A percentile compares a stretch with the other conserved stretches of the same genome.
Conservation (phyloP, 2,113 vertebrate genomes). For the Paedocypris sp. region DNA sequence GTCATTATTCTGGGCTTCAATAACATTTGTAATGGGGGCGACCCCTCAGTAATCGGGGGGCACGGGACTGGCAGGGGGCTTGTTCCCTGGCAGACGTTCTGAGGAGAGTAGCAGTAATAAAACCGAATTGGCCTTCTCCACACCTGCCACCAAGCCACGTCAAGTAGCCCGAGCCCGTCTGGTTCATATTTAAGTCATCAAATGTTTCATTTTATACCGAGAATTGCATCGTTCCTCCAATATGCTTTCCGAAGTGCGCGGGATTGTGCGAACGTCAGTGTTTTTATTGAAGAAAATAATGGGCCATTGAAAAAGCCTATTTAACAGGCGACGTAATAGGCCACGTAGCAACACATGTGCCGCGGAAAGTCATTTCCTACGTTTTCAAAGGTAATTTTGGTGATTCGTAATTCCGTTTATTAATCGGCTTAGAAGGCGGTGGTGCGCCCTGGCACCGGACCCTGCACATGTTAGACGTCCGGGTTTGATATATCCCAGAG, state of each 20-base stretch:
- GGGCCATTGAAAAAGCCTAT: conserved; percentile 65
- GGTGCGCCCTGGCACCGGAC: conserved; percentile 32
- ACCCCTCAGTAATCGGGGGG: conserved; percentile 25
- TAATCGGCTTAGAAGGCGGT: conserved; percentile 48
- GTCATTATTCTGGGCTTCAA: conserved; percentile 23
- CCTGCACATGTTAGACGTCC: neutral
- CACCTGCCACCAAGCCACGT: conserved; percentile 58
- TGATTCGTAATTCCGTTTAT: conserved; percentile 49
- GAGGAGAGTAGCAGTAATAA: conserved; percentile 53
- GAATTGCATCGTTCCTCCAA: conserved; percentile 58
- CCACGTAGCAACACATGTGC: conserved; percentile 67
- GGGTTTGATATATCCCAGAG: neutral
- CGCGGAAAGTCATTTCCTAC: conserved; percentile 57
- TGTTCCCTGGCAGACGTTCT: conserved; percentile 62
- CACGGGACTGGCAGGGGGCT: conserved; percentile 33
- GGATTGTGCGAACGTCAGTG: conserved; percentile 53
- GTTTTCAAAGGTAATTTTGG: conserved; percentile 53
- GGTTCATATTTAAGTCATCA: conserved; percentile 65
- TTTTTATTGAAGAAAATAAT: conserved; percentile 72
- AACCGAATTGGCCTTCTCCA: conserved; percentile 59
- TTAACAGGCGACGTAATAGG: conserved; percentile 70
- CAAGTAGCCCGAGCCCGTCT: conserved; percentile 42
- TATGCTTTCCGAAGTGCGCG: conserved; percentile 52
- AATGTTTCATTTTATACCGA: conserved; percentile 67
- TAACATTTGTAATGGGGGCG: conserved; percentile 16